A percentile compares a stretch with the other conserved stretches of the same genome.
Evolutionary conservation across 2,888 invertebrate species (phyloP).

Genomic region (Xestia ashworthii): DNA sequence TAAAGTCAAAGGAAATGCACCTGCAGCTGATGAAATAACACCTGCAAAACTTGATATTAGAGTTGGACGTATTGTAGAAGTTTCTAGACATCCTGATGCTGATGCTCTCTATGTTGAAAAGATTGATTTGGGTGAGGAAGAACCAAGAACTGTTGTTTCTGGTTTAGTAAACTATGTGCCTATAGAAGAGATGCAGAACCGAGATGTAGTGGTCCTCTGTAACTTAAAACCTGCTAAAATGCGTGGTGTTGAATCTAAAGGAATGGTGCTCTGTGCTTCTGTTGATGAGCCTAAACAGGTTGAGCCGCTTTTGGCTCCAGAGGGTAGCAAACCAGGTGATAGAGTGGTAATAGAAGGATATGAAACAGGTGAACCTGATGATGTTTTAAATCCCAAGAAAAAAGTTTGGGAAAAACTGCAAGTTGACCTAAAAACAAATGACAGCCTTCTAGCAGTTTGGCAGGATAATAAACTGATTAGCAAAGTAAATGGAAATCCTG

Average conservation of each 20-base stretch:
- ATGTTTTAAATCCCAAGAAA: constrained; percentile 98
- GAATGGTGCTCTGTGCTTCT: constrained; percentile 98
- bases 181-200: constrained; percentile 96
- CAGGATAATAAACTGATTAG: constrained; percentile 94
- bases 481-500: constrained; percentile 93
- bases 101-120: constrained; percentile 97
- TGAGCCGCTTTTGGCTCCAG: constrained; percentile 96
- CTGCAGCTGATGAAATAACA: constrained; percentile 90
- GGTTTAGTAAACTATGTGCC: constrained; percentile 98
- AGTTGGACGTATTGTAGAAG: constrained; percentile 96
- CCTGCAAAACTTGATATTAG: constrained; percentile 96
- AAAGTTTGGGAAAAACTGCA: constrained; percentile 99
- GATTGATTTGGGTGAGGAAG: constrained; percentile 96
- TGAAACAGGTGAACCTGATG: constrained; percentile 94
- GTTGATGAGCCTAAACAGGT: constrained; percentile 94
- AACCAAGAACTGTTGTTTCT: constrained; percentile 94
- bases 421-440: constrained; percentile 93
- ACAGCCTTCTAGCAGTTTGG: constrained; percentile 95
- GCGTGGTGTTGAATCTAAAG: constrained; percentile 97
- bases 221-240: constrained; percentile 99
- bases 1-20: constrained; percentile 90
- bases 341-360: constrained; percentile 95
- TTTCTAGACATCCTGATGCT: constrained; percentile 97
- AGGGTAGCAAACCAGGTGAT: constrained; percentile 95
- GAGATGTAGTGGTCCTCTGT: constrained; percentile 97